Evolutionary conservation across 2,113 vertebrate species (phyloP).

Genomic region (Chascanopsetta lugubris): DNA sequence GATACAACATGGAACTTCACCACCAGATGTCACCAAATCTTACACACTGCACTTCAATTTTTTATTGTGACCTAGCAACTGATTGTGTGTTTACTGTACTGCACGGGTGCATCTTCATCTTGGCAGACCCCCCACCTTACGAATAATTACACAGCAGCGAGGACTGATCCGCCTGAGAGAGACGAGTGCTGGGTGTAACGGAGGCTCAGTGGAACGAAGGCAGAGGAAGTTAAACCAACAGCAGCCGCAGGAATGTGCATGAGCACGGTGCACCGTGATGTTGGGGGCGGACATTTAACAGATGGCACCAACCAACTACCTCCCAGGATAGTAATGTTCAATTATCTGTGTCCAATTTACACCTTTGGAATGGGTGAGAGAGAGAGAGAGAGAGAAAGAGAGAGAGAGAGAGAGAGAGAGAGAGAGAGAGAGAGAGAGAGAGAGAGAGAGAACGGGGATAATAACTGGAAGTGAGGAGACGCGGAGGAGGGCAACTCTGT

Average conservation of each 20-base stretch:
- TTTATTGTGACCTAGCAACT: not conserved
- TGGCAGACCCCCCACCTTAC: too few relatives aligned
- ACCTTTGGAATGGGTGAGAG: constrained; percentile 70
- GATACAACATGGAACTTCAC: too few relatives aligned
- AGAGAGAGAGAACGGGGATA: constrained; percentile 28
- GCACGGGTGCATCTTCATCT: too few relatives aligned
- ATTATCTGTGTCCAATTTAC: constrained; percentile 81
- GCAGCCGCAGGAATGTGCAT: constrained; percentile 7
- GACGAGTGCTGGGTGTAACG: not conserved
- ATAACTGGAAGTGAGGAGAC: constrained; percentile 23
- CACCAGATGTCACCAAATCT: not conserved
- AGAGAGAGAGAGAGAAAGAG: constrained; percentile 34
- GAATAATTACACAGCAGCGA: too few relatives aligned
- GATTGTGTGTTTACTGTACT: too few relatives aligned
- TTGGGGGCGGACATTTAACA: constrained; percentile 75
- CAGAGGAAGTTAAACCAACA: constrained; percentile 3
- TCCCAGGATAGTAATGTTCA: constrained; percentile 78
- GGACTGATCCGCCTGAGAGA: too few relatives aligned
- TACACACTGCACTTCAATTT: not conserved
- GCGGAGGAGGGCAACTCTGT: not conserved
- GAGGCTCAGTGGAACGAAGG: not conserved
- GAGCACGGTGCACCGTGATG: constrained; percentile 61
- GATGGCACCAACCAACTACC: constrained; percentile 66
- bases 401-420: constrained; percentile 41
- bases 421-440: constrained; percentile 34